Conservation (phyloP, 2,888 invertebrate genomes). For the Notodonta ziczac region DNA sequence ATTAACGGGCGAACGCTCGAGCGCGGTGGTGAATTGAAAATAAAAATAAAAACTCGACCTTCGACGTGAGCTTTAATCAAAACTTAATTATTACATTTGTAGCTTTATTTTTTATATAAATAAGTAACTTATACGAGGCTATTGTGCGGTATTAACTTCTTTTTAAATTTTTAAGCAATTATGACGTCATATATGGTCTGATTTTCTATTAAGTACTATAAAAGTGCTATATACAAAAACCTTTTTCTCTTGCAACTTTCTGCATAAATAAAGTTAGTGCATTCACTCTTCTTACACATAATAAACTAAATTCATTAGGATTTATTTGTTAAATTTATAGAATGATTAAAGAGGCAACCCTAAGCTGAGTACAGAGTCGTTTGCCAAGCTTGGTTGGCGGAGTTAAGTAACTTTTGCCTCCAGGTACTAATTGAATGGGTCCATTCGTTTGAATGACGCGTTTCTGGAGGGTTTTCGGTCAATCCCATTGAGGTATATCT, state of each 20-base stretch:
- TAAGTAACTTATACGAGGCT: too few species aligned
- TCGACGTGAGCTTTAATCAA: not conserved
- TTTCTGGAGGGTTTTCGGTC: not conserved
- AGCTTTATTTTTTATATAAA: not conserved
- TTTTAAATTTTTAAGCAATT: not conserved
- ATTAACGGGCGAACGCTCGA: not conserved
- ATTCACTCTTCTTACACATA: too few species aligned
- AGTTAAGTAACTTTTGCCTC: constrained; percentile 15
- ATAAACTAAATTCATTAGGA: too few species aligned
- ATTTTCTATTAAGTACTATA: not conserved
- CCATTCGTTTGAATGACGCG: constrained; percentile 11
- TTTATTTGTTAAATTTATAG: not conserved
- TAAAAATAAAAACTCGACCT: not conserved
- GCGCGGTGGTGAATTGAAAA: not conserved
- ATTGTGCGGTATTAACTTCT: too few species aligned
- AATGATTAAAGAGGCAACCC: not conserved
- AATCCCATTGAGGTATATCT: not conserved
- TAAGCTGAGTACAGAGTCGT: not conserved
- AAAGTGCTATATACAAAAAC: not conserved
- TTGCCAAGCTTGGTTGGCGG: constrained; percentile 5
- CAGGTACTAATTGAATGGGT: constrained; percentile 20
- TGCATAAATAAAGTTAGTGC: too few species aligned
- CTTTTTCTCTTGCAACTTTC: too few species aligned
- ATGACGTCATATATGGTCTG: not conserved
- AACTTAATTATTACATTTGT: not conserved